phyloP scores from a whole-genome alignment of 2,113 vertebrate species.

The Lampris incognitus region DNA sequence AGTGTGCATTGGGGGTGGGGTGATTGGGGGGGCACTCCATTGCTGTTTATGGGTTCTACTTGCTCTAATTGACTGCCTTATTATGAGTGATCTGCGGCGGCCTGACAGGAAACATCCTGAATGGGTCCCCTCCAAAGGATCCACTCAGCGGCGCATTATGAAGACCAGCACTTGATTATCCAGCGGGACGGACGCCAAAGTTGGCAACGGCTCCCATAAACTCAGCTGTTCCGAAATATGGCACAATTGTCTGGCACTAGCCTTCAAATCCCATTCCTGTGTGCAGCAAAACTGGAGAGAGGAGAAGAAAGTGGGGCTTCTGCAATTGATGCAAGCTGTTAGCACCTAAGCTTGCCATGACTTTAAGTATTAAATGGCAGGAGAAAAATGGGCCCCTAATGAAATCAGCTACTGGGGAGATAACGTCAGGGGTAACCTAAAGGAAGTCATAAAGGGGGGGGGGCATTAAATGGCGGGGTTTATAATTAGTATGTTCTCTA shows the following conservation, averaged over 20 bases:
- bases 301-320: background rate
- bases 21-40: constrained; percentile 4
- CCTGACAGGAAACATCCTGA: constrained; percentile 16
- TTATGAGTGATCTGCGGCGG: constrained; percentile 51
- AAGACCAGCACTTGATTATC: constrained; percentile 45
- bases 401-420: background rate
- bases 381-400: background rate
- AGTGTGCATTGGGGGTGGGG: background rate
- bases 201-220: constrained; percentile 1
- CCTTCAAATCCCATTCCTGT: background rate
- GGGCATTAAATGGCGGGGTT: background rate
- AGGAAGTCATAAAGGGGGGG: no score
- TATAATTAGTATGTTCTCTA: background rate
- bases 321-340: background rate
- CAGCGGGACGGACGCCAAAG: constrained; percentile 16
- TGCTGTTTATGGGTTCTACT: constrained; percentile 38
- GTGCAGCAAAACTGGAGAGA: background rate
- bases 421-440: background rate
- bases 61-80: constrained; percentile 49
- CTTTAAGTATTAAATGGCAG: background rate
- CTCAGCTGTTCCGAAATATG: background rate
- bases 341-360: no score
- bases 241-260: background rate
- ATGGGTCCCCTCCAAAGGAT: background rate
- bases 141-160: constrained; percentile 28